Percentiles rank a stretch among this genome's conserved stretches.
These are phyloP conservation scores for Halcyon senegalensis DNA, from an alignment of 2,113 vertebrate species.

Conservation along the genomic window DNA sequence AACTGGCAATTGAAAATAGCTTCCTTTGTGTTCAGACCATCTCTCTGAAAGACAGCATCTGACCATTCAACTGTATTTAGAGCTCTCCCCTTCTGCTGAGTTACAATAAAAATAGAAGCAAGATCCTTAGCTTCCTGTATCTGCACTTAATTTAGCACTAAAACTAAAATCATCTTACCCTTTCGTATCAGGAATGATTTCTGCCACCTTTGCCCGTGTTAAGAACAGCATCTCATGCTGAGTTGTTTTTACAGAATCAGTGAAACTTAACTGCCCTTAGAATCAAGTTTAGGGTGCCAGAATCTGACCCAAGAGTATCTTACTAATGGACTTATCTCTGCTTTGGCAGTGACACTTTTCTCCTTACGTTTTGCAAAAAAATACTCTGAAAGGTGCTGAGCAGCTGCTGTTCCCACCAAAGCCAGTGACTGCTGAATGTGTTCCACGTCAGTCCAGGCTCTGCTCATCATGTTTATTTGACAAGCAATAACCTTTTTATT, in stretches of 20 bases:
- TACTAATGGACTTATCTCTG: neutral
- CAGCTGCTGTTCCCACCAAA: neutral
- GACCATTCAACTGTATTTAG: neutral
- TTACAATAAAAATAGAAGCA: neutral
- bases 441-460: neutral
- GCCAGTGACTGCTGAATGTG: neutral
- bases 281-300: neutral
- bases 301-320: neutral
- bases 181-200: neutral
- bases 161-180: neutral
- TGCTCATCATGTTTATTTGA: constrained; percentile 55
- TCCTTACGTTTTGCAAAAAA: neutral
- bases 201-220: neutral
- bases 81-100: neutral
- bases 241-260: neutral
- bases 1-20: neutral
- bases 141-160: constrained; percentile 4
- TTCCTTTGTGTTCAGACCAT: neutral
- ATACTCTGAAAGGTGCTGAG: neutral
- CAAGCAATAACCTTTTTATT: constrained; percentile 59
- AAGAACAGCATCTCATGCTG: neutral
- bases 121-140: neutral
- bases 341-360: neutral
- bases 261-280: neutral
- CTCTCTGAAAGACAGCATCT: neutral